These are phyloP conservation scores for Tursiops truncatus DNA, from an alignment of 2,113 vertebrate species.

Conservation along the genomic window DNA sequence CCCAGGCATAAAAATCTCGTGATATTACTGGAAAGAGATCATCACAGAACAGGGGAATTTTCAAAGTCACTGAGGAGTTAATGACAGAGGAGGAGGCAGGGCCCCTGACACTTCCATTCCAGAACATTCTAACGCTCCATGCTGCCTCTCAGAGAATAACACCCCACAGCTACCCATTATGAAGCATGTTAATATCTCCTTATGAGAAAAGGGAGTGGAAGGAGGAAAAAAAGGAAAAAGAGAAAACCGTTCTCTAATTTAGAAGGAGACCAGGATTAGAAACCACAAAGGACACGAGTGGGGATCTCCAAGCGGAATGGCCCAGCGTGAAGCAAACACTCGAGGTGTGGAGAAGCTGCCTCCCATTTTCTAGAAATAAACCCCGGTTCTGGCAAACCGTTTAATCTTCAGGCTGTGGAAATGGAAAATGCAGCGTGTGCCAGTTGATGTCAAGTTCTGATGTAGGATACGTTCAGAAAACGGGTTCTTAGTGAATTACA, in stretches of 20 bases:
- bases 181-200: slow-evolving; percentile 65
- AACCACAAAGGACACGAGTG: not conserved
- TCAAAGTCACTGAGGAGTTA: slow-evolving; percentile 49
- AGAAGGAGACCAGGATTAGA: not conserved
- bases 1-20: not conserved
- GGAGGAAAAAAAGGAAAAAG: not conserved
- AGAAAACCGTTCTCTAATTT: slow-evolving; percentile 12
- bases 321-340: not conserved
- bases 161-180: slow-evolving; percentile 1
- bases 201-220: slow-evolving; percentile 37
- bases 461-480: not conserved
- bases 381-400: not conserved
- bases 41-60: not conserved
- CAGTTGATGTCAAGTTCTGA: not conserved
- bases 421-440: not conserved
- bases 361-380: not conserved
- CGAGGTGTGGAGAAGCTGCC: not conserved
- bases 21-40: not conserved
- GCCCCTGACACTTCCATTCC: not conserved
- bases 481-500: not conserved
- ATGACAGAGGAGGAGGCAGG: not conserved
- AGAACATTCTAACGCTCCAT: slow-evolving; percentile 13
- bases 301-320: not conserved
- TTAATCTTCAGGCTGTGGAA: not conserved
- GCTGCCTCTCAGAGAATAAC: slow-evolving; percentile 15